Percentiles rank a stretch among this genome's conserved stretches.
Evolutionary conservation across 1,140 invertebrate genomes (phyloP).

Genomic region (Drosophila paulistorum): DNA sequence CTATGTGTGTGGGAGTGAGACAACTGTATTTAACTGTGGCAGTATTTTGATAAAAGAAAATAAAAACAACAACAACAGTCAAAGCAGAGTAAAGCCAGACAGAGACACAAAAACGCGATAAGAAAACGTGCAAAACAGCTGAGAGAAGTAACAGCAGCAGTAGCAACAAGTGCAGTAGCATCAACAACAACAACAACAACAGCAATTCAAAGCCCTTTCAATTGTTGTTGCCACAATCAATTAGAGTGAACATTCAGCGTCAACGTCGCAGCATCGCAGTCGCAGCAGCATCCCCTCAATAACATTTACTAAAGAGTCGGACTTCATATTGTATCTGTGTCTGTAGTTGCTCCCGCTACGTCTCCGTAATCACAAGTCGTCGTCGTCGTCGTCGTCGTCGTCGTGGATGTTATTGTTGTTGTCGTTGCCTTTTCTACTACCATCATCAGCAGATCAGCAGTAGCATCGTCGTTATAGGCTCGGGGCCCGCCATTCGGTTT

Average conservation of each 20-base stretch:
- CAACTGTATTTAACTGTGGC: not conserved
- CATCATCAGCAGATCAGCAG: not conserved
- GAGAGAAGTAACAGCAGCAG: constrained; percentile 49
- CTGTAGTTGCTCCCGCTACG: constrained; percentile 61
- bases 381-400: not conserved
- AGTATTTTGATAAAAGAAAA: constrained; percentile 12
- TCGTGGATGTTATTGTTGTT: no score
- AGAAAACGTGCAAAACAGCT: constrained; percentile 72
- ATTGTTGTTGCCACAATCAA: constrained; percentile 59
- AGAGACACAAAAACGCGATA: constrained; percentile 45
- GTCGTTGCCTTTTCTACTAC: not conserved
- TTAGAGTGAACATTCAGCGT: constrained; percentile 44
- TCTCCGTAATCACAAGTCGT: constrained; percentile 64
- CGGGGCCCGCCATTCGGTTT: constrained; percentile 15
- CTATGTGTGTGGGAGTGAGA: constrained; percentile 34
- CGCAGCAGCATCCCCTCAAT: constrained; percentile 35
- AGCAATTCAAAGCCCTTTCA: constrained; percentile 36
- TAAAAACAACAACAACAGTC: not conserved
- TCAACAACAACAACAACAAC: not conserved
- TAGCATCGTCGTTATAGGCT: constrained; percentile 46
- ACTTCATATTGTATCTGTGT: constrained; percentile 38
- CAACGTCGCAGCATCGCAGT: constrained; percentile 40
- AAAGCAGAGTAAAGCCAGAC: constrained; percentile 19
- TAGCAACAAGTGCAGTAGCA: constrained; percentile 53
- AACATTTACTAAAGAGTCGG: constrained; percentile 48